A percentile compares a stretch with the other conserved stretches of the same genome.
These are phyloP conservation scores for Rhodinocichla rosea DNA, from an alignment of 2,113 vertebrate genomes.

Conservation along the genomic window DNA sequence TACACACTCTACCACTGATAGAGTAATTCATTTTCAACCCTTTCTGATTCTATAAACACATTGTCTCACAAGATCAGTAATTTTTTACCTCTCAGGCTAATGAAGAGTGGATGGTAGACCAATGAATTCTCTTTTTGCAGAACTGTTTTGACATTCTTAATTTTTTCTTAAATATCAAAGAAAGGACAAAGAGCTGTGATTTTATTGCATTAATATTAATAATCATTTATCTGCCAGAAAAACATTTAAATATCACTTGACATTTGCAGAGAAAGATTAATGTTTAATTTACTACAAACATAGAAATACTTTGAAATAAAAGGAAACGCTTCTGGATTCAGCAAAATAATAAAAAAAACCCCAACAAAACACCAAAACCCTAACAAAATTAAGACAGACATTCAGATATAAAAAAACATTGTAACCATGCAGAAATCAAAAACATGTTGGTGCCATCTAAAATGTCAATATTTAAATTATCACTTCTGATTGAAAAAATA, in stretches of 20 bases:
- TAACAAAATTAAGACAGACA: slow-evolving; percentile 46
- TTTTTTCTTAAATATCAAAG: slow-evolving; percentile 73
- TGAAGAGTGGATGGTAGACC: slow-evolving; percentile 56
- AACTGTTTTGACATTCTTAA: slow-evolving; percentile 64
- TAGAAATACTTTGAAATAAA: slow-evolving; percentile 69
- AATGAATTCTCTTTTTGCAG: slow-evolving; percentile 57
- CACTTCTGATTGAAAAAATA: slow-evolving; percentile 26
- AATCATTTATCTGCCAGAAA: slow-evolving; percentile 71
- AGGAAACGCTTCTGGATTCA: slow-evolving; percentile 42
- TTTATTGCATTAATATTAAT: slow-evolving; percentile 73
- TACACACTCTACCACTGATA: slow-evolving; percentile 69
- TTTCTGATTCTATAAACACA: slow-evolving; percentile 79
- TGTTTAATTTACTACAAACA: slow-evolving; percentile 72
- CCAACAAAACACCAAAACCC: background rate
- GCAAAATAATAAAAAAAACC: slow-evolving; percentile 30
- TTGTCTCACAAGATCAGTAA: slow-evolving; percentile 78
- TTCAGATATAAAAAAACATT: slow-evolving; percentile 39
- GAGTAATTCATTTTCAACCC: slow-evolving; percentile 80
- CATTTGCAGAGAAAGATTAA: slow-evolving; percentile 74
- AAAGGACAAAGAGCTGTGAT: slow-evolving; percentile 68
- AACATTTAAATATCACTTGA: slow-evolving; percentile 75
- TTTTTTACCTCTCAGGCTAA: slow-evolving; percentile 75
- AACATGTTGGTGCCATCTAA: slow-evolving; percentile 40
- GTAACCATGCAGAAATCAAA: slow-evolving; percentile 51
- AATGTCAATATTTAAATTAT: slow-evolving; percentile 70